phyloP scores from a whole-genome alignment of 2,797 vertebrate genomes.

The Pangasius djambal region DNA sequence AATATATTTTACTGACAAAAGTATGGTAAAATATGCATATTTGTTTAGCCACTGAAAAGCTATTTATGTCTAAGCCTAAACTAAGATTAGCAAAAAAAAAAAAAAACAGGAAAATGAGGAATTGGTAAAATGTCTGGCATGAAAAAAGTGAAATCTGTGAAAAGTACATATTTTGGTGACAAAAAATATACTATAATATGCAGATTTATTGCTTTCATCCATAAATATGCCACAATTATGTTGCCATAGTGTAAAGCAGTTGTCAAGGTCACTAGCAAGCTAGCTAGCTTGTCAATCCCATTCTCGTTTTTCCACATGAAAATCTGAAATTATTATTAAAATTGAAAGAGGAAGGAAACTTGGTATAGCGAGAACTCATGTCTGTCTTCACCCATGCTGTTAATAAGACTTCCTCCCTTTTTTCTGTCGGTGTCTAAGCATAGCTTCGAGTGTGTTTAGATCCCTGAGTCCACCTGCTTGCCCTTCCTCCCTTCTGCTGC shows the following conservation, averaged over 20 bases:
- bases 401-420: background rate
- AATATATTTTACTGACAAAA: background rate
- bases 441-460: constrained; percentile 44
- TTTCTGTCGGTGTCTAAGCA: background rate
- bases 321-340: background rate
- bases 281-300: background rate
- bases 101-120: background rate
- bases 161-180: background rate
- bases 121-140: background rate
- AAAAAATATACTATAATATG: background rate
- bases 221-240: background rate
- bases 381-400: background rate
- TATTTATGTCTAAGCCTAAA: background rate
- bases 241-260: background rate
- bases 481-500: constrained; percentile 46
- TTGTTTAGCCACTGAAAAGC: background rate
- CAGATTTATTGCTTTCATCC: background rate
- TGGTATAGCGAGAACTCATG: background rate
- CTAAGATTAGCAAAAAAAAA: background rate
- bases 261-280: background rate
- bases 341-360: background rate
- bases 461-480: constrained; percentile 46
- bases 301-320: no score
- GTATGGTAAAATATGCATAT: no score
- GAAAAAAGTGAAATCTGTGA: background rate